Conservation (phyloP, 1,140 invertebrate species). For the Monochamus saltuarius region DNA sequence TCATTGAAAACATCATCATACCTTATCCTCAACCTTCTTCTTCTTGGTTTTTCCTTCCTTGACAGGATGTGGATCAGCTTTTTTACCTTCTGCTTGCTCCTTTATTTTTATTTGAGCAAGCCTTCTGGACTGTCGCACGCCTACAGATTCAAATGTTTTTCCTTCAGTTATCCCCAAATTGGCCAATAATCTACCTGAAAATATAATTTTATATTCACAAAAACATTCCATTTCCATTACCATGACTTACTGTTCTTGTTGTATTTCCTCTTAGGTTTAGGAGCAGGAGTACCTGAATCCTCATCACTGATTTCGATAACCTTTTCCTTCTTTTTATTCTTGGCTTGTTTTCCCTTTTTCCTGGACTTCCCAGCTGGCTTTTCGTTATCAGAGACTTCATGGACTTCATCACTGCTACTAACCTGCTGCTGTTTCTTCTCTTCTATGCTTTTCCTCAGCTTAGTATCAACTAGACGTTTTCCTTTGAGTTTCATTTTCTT, state of each 20-base stretch:
- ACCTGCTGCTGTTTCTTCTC: slow-evolving; percentile 58
- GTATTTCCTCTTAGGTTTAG: slow-evolving; percentile 18
- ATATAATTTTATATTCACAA: not conserved
- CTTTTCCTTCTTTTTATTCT: slow-evolving; percentile 4
- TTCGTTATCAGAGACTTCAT: slow-evolving; percentile 11
- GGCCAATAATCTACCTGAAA: slow-evolving; percentile 50
- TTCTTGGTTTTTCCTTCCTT: slow-evolving; percentile 51
- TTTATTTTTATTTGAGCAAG: slow-evolving; percentile 85
- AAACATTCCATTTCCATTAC: too few species aligned
- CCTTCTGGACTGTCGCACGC: slow-evolving; percentile 72
- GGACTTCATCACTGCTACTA: slow-evolving; percentile 58
- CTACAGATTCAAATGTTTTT: slow-evolving; percentile 46
- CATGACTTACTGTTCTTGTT: slow-evolving; percentile 22
- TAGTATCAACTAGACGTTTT: slow-evolving; percentile 55
- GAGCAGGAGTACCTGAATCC: slow-evolving; percentile 1
- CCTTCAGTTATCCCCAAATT: slow-evolving; percentile 29
- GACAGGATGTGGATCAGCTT: slow-evolving; percentile 63
- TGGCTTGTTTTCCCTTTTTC: slow-evolving; percentile 14
- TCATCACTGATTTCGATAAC: slow-evolving; percentile 11
- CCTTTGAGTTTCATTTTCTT: slow-evolving; percentile 57
- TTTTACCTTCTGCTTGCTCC: slow-evolving; percentile 73
- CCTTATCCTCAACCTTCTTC: slow-evolving; percentile 28
- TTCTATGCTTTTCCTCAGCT: slow-evolving; percentile 60
- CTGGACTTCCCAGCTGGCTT: slow-evolving; percentile 4
- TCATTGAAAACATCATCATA: slow-evolving; percentile 17